These are phyloP conservation scores for cattle (Bos taurus) DNA, from an alignment of 2,113 vertebrate species.

Conservation along the genomic window DNA sequence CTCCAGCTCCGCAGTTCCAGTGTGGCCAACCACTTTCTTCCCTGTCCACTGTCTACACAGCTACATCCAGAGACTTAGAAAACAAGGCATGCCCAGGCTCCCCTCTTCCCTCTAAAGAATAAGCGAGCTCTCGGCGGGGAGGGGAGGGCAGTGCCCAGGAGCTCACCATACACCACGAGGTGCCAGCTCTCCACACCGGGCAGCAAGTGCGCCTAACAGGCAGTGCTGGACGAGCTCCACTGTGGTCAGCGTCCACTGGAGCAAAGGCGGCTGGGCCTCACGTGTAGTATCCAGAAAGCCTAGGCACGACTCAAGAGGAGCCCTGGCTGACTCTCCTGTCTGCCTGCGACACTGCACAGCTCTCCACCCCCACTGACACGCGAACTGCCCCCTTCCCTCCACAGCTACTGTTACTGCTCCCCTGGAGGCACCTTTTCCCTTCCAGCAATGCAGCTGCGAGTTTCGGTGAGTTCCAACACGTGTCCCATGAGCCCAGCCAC, in stretches of 20 bases:
- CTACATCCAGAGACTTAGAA: background rate
- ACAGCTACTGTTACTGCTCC: rapidly evolving
- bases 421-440: background rate
- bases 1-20: no score
- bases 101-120: background rate
- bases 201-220: rapidly evolving
- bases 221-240: rapidly evolving
- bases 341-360: rapidly evolving
- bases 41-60: background rate
- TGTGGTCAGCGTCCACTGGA: rapidly evolving
- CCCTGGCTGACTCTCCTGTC: background rate
- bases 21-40: rapidly evolving
- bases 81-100: background rate
- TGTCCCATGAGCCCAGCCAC: background rate
- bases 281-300: rapidly evolving
- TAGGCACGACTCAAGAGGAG: rapidly evolving
- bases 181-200: rapidly evolving
- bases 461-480: background rate
- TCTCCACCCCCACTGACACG: rapidly evolving
- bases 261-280: no score
- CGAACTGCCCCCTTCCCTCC: rapidly evolving
- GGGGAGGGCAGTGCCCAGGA: rapidly evolving
- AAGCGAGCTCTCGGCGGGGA: rapidly evolving
- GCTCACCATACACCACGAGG: rapidly evolving
- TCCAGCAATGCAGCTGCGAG: background rate